Evolutionary conservation across 2,888 invertebrate genomes (phyloP), one percentile per base, ranked within the genome.

Genomic region (Merodon equestris): DNA sequence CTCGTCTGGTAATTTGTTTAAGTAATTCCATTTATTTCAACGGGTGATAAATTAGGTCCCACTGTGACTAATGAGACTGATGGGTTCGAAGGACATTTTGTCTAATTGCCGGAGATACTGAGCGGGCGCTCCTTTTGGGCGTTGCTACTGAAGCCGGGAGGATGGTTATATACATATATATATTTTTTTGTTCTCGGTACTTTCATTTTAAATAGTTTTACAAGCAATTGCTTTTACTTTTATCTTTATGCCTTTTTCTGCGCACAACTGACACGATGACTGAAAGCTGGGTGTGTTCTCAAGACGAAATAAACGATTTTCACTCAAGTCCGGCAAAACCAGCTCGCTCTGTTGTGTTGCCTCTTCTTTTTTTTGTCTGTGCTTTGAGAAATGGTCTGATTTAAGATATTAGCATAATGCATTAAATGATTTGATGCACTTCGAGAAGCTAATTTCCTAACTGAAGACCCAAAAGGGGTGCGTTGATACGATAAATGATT

Each of bases 21-120:
- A 79, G 79, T 79, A 79, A 79, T 79, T 79, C 70, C 68, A 79
- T 79, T 79, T 64, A 73, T 79, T 79, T 70, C 68, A 68, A 58
- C 74, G 74, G 57, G 68, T 79, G 79, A 79, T 79, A 70, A 79
- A 79, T 79, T 74, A 64, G 58, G 64, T 53, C 42, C 54, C 73
- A 61, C 58, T 50, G 63, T 79, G 79, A 79, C 79, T 79, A 79
- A 79, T 79, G 79, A 64, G 60, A 60, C 56, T 36, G 74, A 64
- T 38, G 68, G 40, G 58, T 51, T 74, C 64, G 34, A 44, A 68
- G 67, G 77, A 77, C 79, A 54, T 68, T 79, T 60, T 79, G 68
- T 64, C 68, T 74, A 79, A 79, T 79, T 79, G 79, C 60, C 51
- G 14, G 14, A 38, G 56, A 54, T 64, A 54, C 57, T 64, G 50